Evolutionary conservation across 1,140 invertebrate genomes (phyloP).

Genomic region (Pectinophora gossypiella): DNA sequence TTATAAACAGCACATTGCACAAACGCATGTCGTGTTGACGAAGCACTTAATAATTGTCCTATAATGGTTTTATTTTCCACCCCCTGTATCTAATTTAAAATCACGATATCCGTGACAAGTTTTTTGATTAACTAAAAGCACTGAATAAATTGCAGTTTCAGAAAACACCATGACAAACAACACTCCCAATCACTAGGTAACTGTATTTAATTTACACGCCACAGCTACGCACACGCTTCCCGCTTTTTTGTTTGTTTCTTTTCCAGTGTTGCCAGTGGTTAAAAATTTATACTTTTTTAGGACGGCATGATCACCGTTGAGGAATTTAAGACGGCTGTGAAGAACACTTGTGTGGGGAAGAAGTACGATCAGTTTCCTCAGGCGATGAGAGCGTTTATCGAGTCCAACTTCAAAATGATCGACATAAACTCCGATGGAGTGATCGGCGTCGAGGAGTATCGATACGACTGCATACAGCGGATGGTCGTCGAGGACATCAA

Average conservation of each 20-base stretch:
- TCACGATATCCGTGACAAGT: background rate
- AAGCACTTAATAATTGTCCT: background rate
- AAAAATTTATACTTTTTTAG: slow-evolving; percentile 66
- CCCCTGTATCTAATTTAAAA: background rate
- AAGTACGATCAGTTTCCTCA: slow-evolving; percentile 87
- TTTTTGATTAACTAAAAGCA: background rate
- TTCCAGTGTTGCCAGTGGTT: background rate
- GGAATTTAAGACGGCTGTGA: slow-evolving; percentile 88
- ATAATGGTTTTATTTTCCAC: background rate
- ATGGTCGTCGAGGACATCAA: slow-evolving; percentile 85
- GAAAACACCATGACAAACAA: background rate
- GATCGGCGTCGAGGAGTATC: slow-evolving; percentile 86
- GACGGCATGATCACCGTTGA: slow-evolving; percentile 87
- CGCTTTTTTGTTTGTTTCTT: slow-evolving; percentile 24
- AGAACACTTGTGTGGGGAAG: slow-evolving; percentile 86
- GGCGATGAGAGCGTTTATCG: slow-evolving; percentile 89
- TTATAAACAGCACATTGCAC: no score
- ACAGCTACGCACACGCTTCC: slow-evolving; percentile 20
- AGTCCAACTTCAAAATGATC: slow-evolving; percentile 86
- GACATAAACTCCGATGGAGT: slow-evolving; percentile 88
- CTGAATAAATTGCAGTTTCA: background rate
- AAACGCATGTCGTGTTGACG: background rate
- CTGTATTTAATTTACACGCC: slow-evolving; percentile 21
- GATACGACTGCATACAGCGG: slow-evolving; percentile 87
- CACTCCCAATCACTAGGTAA: background rate